Base-by-base conservation (phyloP, 2,888 invertebrate genomes). In the Lobophora halterata region DNA sequence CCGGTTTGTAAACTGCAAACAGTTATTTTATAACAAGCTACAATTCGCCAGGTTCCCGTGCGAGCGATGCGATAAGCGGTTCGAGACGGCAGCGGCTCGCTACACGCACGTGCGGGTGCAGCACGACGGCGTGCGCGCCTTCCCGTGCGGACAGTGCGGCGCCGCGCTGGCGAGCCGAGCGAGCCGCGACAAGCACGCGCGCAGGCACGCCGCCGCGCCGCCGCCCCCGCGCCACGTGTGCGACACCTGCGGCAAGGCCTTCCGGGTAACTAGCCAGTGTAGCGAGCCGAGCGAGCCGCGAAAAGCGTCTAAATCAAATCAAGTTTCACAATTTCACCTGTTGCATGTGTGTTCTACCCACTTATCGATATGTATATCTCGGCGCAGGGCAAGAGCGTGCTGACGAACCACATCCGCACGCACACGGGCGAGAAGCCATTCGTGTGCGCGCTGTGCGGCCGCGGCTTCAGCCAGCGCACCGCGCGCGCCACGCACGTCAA, bases 401-500 rank as follows among this genome's bases (percentile, higher is more conserved):
- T 87, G 2, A 61, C 56, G 2, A 81, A 80, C 52, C 43, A 43
- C 18, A 20, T 99, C 41, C 92, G 99, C 74, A 92, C 99, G 68
- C 95, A 98, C 89, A 92, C 96, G 10, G 96, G 96, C 9, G 99
- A 99, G 80, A 99, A 99, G 71, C 99, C 99, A 7, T 99, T 99
- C 88, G 95, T 96, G 33, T 99, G n/a, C n/a, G n/a, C n/a, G n/a
- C n/a, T n/a, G n/a, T n/a, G n/a, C n/a, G n/a, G n/a, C n/a, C n/a
- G n/a, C n/a, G n/a, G n/a, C n/a, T n/a, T n/a, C n/a, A n/a, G n/a
- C n/a, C n/a, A n/a, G n/a, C n/a, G n/a, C n/a, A n/a, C n/a, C n/a
- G n/a, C n/a, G n/a, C n/a, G n/a, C n/a, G n/a, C n/a, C n/a, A n/a
- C n/a, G n/a, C n/a, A n/a, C n/a, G n/a, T n/a, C n/a, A n/a, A n/a